phyloP scores from a whole-genome alignment of 1,140 invertebrate genomes.

The Drosophila ananassae region DNA sequence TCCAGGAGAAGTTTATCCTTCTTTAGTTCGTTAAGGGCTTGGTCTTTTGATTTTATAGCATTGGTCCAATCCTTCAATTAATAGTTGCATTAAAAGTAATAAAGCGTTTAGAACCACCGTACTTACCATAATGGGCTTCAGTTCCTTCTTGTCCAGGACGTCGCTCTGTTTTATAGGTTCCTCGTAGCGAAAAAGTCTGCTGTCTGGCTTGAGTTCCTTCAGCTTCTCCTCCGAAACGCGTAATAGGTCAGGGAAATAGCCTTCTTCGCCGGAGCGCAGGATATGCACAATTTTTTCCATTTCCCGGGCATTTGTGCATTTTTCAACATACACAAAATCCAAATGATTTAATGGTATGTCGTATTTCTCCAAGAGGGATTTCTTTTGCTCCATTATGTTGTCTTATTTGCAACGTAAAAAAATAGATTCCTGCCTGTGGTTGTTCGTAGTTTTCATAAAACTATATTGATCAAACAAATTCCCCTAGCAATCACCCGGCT shows the following conservation, averaged over 20 bases:
- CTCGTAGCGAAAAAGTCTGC: slow-evolving; percentile 85
- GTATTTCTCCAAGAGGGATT: slow-evolving; percentile 85
- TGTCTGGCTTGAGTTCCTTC: slow-evolving; percentile 85
- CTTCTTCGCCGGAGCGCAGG: slow-evolving; percentile 88
- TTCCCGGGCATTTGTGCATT: slow-evolving; percentile 85
- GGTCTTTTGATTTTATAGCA: slow-evolving; percentile 84
- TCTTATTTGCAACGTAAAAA: not conserved
- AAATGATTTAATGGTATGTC: slow-evolving; percentile 86
- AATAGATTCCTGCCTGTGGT: not conserved
- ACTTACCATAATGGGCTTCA: slow-evolving; percentile 68
- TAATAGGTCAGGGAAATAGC: slow-evolving; percentile 87
- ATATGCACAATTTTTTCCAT: slow-evolving; percentile 87
- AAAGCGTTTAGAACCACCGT: not conserved
- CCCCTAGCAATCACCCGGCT: not conserved
- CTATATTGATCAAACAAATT: slow-evolving; percentile 19
- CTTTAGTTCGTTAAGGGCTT: slow-evolving; percentile 73
- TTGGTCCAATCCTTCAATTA: slow-evolving; percentile 82
- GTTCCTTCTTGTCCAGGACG: slow-evolving; percentile 74
- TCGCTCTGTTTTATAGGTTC: slow-evolving; percentile 80
- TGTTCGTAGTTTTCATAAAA: slow-evolving; percentile 1
- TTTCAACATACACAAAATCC: slow-evolving; percentile 86
- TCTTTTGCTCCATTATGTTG: slow-evolving; percentile 47
- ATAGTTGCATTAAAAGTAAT: not conserved
- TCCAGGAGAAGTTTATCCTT: slow-evolving; percentile 23
- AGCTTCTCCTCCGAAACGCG: slow-evolving; percentile 86